Conservation (phyloP, 1,140 invertebrate genomes). For the Battus philenor region DNA sequence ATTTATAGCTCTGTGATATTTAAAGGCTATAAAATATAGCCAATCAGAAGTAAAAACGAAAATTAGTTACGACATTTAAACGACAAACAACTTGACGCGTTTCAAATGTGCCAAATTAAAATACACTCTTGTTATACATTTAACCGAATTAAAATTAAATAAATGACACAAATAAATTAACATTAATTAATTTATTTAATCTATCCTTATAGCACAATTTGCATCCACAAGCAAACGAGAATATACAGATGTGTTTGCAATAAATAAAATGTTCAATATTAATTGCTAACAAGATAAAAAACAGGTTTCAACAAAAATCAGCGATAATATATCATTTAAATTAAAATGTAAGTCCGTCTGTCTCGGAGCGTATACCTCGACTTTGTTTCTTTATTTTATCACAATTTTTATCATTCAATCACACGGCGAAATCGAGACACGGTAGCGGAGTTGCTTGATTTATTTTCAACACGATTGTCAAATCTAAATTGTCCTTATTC, state of each 20-base stretch:
- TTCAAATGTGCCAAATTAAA: no score
- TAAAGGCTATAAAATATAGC: no score
- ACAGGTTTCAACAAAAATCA: not conserved
- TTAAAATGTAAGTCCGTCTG: not conserved
- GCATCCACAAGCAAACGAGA: slow-evolving; percentile 1
- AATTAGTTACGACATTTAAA: no score
- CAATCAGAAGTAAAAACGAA: no score
- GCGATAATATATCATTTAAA: slow-evolving; percentile 4
- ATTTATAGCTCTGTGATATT: no score
- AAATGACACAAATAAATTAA: slow-evolving; percentile 1
- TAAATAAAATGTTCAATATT: slow-evolving; percentile 6
- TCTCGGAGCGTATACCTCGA: not conserved
- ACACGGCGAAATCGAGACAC: not conserved
- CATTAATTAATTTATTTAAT: slow-evolving; percentile 3
- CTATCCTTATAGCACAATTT: not conserved
- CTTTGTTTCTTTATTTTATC: not conserved
- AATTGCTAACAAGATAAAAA: slow-evolving; percentile 12
- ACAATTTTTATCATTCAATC: no score
- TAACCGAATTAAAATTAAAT: no score
- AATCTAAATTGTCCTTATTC: no score
- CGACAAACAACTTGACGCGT: no score
- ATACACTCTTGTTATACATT: no score
- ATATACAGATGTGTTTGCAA: not conserved
- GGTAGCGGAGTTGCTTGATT: not conserved
- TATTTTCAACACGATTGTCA: no score